Evolutionary conservation across 2,113 vertebrate genomes (phyloP).

Genomic region (Zosterops borbonicus): DNA sequence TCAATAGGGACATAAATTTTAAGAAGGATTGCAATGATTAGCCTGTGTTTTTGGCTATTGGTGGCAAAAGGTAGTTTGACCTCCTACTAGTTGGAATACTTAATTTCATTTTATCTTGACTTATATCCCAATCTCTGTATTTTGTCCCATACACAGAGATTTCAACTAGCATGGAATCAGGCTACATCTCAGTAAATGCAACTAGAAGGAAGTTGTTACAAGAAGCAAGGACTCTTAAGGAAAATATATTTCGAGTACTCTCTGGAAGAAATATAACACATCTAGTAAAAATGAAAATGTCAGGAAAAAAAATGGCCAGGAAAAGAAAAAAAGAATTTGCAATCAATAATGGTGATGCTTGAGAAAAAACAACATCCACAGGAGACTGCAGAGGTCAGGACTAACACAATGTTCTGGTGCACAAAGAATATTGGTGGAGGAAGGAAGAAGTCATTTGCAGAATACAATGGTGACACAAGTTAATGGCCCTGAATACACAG

Average conservation of each 20-base stretch:
- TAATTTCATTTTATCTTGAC: not conserved
- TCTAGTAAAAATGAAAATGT: not conserved
- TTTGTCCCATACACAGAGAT: not conserved
- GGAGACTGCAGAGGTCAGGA: not conserved
- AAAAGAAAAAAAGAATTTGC: not conserved
- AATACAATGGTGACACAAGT: not conserved
- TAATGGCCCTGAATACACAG: conserved; percentile 30
- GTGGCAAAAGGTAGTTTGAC: not conserved
- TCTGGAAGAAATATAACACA: not conserved
- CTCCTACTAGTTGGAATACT: not conserved
- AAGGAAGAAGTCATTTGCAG: not conserved
- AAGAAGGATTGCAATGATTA: not conserved
- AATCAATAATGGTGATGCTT: not conserved
- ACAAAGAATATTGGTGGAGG: not conserved
- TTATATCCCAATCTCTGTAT: not conserved
- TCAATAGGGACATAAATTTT: not conserved
- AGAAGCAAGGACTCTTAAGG: not conserved
- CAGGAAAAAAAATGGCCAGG: not conserved
- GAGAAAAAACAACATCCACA: not conserved
- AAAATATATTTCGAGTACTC: not conserved
- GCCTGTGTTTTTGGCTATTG: not conserved
- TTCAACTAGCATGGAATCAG: not conserved
- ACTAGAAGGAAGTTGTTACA: not conserved
- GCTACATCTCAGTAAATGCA: not conserved
- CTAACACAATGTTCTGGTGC: not conserved